phyloP scores from a whole-genome alignment of 2,113 vertebrate genomes.

The Donacobius atricapilla region DNA sequence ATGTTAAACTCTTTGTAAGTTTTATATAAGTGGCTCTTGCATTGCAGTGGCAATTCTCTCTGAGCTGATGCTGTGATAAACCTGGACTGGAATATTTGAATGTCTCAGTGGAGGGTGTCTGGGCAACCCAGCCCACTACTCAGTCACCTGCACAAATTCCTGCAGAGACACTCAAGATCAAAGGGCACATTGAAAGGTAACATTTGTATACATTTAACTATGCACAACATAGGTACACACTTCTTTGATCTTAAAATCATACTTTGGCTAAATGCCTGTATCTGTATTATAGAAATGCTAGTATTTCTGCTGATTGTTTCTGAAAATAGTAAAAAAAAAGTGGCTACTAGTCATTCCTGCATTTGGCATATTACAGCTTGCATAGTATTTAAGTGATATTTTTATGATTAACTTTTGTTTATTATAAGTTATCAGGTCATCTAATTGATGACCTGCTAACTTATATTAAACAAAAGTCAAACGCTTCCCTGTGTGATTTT shows the following conservation, averaged over 20 bases:
- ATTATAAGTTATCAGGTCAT: background rate
- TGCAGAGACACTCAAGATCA: background rate
- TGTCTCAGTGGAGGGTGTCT: accelerated
- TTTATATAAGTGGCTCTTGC: background rate
- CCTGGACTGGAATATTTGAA: background rate
- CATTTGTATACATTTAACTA: background rate
- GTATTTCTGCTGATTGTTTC: background rate
- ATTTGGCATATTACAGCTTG: background rate
- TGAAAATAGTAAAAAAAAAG: background rate
- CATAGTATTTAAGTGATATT: background rate
- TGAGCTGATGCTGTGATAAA: background rate
- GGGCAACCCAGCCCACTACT: background rate
- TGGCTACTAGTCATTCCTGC: background rate
- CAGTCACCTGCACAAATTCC: background rate
- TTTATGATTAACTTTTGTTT: background rate
- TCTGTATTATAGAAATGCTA: background rate
- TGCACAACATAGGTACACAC: background rate
- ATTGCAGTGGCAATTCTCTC: background rate
- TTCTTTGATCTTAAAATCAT: background rate
- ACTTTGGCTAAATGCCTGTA: background rate
- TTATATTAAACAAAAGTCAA: background rate
- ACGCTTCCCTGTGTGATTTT: background rate
- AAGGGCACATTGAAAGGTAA: background rate
- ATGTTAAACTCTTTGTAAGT: background rate
- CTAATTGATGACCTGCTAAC: background rate